A percentile compares a stretch with the other conserved stretches of the same genome.
phyloP scores from a whole-genome alignment of 2,113 vertebrate species.

The Phocoena sinus region DNA sequence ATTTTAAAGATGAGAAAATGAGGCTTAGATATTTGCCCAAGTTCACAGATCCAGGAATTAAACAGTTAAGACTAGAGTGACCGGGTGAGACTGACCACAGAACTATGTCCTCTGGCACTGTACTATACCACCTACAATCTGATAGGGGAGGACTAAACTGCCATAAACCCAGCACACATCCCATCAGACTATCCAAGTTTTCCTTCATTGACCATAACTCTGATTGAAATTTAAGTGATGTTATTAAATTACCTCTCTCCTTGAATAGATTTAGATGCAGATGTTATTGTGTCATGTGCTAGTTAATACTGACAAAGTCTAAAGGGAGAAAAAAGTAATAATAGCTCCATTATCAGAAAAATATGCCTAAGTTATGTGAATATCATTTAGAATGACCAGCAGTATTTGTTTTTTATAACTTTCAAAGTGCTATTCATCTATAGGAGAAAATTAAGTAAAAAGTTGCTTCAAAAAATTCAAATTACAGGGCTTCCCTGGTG shows the following conservation, averaged over 20 bases:
- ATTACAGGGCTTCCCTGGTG: background rate
- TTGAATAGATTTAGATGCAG: background rate
- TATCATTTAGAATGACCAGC: background rate
- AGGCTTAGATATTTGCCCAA: background rate
- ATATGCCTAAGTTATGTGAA: background rate
- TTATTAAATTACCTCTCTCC: background rate
- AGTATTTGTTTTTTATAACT: background rate
- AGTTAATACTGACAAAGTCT: background rate
- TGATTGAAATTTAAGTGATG: background rate
- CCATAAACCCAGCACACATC: background rate
- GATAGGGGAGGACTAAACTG: background rate
- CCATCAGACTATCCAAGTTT: background rate
- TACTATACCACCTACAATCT: rapidly evolving
- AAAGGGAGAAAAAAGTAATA: background rate
- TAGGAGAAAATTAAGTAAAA: background rate
- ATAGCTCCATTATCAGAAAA: background rate
- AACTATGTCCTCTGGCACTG: too few relatives aligned
- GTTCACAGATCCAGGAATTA: background rate
- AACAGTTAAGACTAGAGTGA: background rate
- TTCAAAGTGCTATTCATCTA: background rate
- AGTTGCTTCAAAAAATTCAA: background rate
- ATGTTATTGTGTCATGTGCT: background rate
- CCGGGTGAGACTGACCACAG: background rate
- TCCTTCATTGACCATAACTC: background rate
- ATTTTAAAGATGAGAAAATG: background rate